phyloP scores from a whole-genome alignment of 2,797 vertebrate species.

The Leptatherina wallacei region DNA sequence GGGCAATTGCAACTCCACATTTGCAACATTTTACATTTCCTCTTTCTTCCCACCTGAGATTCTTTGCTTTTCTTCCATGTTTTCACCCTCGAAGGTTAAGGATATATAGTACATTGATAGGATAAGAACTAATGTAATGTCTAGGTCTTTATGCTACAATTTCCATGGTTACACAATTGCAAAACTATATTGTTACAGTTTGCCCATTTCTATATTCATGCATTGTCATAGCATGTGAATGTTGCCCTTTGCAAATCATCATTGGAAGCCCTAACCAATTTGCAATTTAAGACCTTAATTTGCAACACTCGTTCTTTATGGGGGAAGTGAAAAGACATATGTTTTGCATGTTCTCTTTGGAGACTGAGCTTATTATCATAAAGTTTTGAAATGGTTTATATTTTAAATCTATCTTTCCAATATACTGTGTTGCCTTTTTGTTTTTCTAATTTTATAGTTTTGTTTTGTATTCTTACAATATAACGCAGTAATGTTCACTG shows the following conservation, averaged over 20 bases:
- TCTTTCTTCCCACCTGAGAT: neutral
- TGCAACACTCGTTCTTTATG: neutral
- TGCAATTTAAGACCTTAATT: neutral
- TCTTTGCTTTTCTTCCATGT: neutral
- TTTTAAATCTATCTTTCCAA: constrained; percentile 14
- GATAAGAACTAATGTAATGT: neutral
- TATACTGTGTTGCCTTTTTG: neutral
- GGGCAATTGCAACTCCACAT: no score
- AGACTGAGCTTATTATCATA: neutral
- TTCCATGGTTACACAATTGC: neutral
- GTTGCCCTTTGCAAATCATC: neutral
- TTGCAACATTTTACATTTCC: no score
- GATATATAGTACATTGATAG: neutral
- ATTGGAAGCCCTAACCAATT: neutral
- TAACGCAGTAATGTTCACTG: neutral
- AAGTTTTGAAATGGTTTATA: neutral
- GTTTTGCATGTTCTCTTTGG: neutral
- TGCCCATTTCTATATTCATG: neutral
- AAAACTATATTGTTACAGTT: neutral
- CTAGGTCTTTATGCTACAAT: neutral
- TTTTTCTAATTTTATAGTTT: neutral
- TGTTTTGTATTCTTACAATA: no score
- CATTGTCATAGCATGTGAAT: neutral
- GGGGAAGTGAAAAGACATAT: neutral
- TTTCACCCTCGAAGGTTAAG: neutral